phyloP scores from a whole-genome alignment of 2,797 vertebrate species.

The Ispidina lecontei region DNA sequence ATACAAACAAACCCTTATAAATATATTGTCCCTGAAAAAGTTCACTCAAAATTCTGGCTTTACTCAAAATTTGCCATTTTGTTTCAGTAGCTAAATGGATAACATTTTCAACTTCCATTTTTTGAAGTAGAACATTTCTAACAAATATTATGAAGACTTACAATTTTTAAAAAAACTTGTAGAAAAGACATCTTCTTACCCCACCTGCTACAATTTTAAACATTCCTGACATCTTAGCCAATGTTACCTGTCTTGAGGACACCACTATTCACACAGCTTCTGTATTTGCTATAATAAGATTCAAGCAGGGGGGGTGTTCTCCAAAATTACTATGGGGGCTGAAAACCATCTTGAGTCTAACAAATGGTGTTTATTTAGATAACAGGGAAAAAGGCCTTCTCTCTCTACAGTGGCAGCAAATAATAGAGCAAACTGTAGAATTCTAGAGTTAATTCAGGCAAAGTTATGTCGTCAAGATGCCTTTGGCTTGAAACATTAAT shows the following conservation, averaged over 20 bases:
- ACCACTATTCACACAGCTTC: background rate
- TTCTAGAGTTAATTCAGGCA: background rate
- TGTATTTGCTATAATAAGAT: background rate
- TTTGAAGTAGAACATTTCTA: background rate
- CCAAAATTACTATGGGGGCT: background rate
- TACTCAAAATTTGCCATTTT: background rate
- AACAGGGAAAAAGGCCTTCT: background rate
- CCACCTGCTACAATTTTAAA: background rate
- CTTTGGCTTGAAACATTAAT: background rate
- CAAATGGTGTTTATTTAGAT: background rate
- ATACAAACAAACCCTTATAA: background rate
- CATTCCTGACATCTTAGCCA: background rate
- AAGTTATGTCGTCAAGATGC: background rate
- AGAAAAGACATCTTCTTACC: background rate
- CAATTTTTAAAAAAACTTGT: accelerated
- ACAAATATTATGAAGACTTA: background rate
- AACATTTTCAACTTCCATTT: background rate
- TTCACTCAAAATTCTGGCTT: background rate
- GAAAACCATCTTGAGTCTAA: background rate
- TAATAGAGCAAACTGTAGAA: background rate
- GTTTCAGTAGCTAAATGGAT: background rate
- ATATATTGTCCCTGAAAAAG: background rate
- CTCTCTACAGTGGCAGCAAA: background rate
- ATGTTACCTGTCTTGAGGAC: background rate
- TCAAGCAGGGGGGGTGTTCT: background rate